These are phyloP conservation scores for Danio kyathit DNA, from an alignment of 2,797 vertebrate species.

Conservation along the genomic window DNA sequence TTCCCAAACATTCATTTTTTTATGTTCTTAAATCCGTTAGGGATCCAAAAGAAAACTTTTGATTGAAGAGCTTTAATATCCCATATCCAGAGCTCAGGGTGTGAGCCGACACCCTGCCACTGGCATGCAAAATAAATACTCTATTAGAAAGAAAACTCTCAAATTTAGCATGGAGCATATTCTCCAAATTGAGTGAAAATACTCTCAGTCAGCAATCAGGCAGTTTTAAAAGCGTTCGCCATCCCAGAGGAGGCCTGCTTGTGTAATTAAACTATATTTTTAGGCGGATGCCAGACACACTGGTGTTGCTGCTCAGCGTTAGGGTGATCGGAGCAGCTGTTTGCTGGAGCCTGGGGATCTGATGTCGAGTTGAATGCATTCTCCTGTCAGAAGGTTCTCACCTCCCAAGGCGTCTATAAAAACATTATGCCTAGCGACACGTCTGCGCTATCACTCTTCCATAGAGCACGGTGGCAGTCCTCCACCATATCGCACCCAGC, in stretches of 20 bases:
- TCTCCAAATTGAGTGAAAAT: constrained; percentile 57
- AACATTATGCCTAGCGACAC: constrained; percentile 72
- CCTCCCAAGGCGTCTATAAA: constrained; percentile 77
- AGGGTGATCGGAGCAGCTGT: constrained; percentile 77
- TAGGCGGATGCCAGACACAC: constrained; percentile 70
- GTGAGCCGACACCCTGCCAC: not conserved
- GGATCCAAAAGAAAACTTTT: constrained; percentile 24
- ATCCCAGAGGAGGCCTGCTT: constrained; percentile 68
- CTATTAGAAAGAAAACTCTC: constrained; percentile 8
- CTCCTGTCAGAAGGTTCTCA: constrained; percentile 77
- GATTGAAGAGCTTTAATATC: constrained; percentile 37
- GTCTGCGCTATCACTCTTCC: constrained; percentile 66
- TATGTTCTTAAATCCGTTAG: constrained; percentile 11
- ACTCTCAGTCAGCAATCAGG: constrained; percentile 69
- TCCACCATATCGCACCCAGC: constrained; percentile 65
- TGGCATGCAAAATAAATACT: constrained; percentile 8
- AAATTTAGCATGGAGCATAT: constrained; percentile 24
- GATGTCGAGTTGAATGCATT: constrained; percentile 76
- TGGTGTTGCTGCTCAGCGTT: constrained; percentile 67
- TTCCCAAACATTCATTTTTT: constrained; percentile 5
- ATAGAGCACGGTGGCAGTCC: constrained; percentile 68
- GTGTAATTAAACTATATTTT: constrained; percentile 76
- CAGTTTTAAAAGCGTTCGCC: constrained; percentile 71
- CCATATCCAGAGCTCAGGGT: not conserved
- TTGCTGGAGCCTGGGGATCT: constrained; percentile 70